Percentiles rank a stretch among this genome's conserved stretches.
Evolutionary conservation across 2,797 vertebrate genomes (phyloP).

Genomic region (Denticeps clupeoides): DNA sequence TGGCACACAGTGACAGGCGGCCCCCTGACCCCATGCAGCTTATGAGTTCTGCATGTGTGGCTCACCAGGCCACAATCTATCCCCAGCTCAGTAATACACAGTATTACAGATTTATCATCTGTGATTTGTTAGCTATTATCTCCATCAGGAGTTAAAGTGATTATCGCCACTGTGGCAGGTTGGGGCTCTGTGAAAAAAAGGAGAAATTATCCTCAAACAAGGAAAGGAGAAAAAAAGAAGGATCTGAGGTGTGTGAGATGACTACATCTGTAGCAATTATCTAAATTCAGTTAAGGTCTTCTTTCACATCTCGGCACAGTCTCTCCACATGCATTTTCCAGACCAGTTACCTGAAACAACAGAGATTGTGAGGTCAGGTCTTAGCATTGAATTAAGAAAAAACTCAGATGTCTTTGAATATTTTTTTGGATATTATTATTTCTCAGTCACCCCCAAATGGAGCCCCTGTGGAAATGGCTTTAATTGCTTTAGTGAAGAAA

Average conservation of each 20-base stretch:
- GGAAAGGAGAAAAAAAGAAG: not conserved
- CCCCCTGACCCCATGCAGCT: no score
- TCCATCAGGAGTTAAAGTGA: no score
- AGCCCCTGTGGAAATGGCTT: constrained; percentile 53
- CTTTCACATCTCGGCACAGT: not conserved
- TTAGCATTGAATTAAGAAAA: not conserved
- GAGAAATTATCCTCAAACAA: constrained; percentile 7
- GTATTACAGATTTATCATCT: no score
- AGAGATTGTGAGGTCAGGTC: no score
- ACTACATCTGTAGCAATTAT: constrained; percentile 22
- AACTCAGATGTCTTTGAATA: not conserved
- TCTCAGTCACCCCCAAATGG: constrained; percentile 11
- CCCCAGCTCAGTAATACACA: no score
- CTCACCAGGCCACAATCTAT: no score
- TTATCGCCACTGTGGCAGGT: no score
- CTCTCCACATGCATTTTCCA: not conserved
- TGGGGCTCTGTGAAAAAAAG: no score
- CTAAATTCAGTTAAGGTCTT: not conserved
- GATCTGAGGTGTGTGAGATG: not conserved
- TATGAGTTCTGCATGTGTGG: no score
- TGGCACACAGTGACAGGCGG: no score
- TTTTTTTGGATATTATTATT: not conserved
- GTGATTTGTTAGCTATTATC: no score
- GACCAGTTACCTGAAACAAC: not conserved
- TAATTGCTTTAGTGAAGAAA: constrained; percentile 66